phyloP scores from a whole-genome alignment of 2,113 vertebrate genomes.

The Phoxinus phoxinus region DNA sequence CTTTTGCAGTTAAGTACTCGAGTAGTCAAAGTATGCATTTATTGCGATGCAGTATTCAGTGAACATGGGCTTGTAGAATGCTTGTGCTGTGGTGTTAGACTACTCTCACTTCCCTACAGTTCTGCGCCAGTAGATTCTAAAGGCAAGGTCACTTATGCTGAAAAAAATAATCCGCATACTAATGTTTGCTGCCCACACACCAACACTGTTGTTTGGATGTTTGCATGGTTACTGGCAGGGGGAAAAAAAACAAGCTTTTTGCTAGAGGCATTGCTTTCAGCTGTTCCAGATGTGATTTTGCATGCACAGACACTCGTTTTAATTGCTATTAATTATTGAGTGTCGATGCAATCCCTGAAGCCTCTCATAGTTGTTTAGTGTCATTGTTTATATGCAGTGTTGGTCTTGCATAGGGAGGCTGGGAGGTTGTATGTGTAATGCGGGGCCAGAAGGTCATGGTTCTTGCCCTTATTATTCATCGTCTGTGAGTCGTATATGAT shows the following conservation, averaged over 20 bases:
- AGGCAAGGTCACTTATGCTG: conserved; percentile 21
- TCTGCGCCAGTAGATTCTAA: neutral
- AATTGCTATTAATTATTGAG: conserved; percentile 43
- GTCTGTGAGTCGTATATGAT: conserved; percentile 55
- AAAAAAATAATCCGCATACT: conserved; percentile 5
- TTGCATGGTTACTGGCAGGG: conserved; percentile 15
- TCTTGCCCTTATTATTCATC: conserved; percentile 36
- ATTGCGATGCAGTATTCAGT: neutral
- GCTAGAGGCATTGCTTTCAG: conserved; percentile 33
- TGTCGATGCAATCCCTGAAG: conserved; percentile 16
- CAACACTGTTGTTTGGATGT: conserved; percentile 11
- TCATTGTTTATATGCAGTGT: neutral
- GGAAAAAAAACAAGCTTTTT: conserved; percentile 11
- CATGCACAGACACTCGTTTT: conserved; percentile 3
- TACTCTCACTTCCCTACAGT: conserved; percentile 1
- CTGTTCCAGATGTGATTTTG: conserved; percentile 27
- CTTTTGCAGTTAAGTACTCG: neutral
- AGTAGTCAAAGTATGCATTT: neutral
- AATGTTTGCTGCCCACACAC: conserved; percentile 38
- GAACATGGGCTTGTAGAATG: neutral
- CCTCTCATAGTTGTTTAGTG: neutral
- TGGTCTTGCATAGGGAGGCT: neutral
- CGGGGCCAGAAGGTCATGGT: conserved; percentile 21
- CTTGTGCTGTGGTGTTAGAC: neutral
- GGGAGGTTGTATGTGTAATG: neutral